These are phyloP conservation scores for Myrmophylax atrothorax DNA, from an alignment of 2,113 vertebrate species.

Conservation along the genomic window DNA sequence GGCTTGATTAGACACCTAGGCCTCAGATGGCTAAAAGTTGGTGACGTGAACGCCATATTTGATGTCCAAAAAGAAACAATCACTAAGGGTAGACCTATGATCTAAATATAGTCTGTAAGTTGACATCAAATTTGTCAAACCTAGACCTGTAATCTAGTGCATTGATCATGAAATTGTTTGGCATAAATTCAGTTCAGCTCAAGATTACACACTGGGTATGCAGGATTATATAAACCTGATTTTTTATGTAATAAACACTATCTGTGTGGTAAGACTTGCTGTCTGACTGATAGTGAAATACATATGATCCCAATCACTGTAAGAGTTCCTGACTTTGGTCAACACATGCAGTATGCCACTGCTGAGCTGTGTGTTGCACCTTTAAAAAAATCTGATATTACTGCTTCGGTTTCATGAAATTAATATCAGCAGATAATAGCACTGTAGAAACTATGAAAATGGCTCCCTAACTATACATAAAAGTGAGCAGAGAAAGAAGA, in stretches of 20 bases:
- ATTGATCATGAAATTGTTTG: not conserved
- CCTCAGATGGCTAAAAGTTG: not conserved
- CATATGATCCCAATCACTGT: accelerated
- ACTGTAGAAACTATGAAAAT: not conserved
- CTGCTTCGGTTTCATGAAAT: not conserved
- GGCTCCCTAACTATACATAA: not conserved
- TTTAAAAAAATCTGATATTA: not conserved
- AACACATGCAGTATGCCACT: not conserved
- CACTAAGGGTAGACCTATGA: not conserved
- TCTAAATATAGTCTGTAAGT: accelerated
- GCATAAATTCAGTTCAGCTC: not conserved
- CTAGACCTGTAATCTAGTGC: not conserved
- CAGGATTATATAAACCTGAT: not conserved
- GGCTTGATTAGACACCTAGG: not conserved
- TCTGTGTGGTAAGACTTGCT: not conserved
- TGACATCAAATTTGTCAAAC: not conserved
- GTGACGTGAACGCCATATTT: not conserved
- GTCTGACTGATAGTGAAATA: not conserved
- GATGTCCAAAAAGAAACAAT: not conserved
- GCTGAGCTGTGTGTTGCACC: accelerated
- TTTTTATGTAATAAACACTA: not conserved
- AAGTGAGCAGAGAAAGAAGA: not conserved
- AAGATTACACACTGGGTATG: not conserved
- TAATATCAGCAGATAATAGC: not conserved
- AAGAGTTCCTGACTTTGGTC: not conserved